phyloP scores from a whole-genome alignment of 2,113 vertebrate genomes.

The Cygnus buccinator region DNA sequence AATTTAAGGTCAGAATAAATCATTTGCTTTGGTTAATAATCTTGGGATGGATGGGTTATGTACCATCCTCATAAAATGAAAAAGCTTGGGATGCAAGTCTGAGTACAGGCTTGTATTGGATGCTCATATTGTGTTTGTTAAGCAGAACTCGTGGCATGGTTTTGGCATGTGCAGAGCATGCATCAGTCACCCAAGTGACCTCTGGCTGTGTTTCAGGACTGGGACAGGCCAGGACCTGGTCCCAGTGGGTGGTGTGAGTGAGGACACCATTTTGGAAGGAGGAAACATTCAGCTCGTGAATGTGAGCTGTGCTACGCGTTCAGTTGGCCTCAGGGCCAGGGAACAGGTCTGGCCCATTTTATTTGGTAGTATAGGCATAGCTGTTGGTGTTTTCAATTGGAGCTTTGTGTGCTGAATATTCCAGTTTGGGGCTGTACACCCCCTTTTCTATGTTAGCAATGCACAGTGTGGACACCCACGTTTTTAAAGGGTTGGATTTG shows the following conservation, averaged over 20 bases:
- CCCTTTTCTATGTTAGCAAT: neutral
- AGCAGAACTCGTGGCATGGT: neutral
- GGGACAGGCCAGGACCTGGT: neutral
- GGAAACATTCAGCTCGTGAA: neutral
- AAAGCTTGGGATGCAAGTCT: neutral
- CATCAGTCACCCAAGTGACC: neutral
- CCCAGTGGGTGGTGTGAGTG: neutral
- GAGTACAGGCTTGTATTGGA: neutral
- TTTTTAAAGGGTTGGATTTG: constrained; percentile 29
- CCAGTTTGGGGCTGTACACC: neutral
- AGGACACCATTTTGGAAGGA: neutral
- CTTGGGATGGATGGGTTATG: fast-evolving
- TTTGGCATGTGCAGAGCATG: neutral
- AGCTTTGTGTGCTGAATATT: neutral
- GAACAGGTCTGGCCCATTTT: neutral
- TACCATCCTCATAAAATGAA: neutral
- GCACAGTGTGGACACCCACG: fast-evolving
- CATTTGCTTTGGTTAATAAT: neutral
- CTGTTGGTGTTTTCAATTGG: neutral
- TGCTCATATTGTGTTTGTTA: fast-evolving
- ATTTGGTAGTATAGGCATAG: neutral
- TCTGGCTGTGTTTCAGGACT: neutral
- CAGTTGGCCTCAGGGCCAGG: neutral
- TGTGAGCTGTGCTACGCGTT: neutral
- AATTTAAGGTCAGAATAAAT: neutral